Percentiles rank a stretch among this genome's conserved stretches.
phyloP scores from a whole-genome alignment of 2,888 invertebrate genomes.

The Galerucella calmariensis region DNA sequence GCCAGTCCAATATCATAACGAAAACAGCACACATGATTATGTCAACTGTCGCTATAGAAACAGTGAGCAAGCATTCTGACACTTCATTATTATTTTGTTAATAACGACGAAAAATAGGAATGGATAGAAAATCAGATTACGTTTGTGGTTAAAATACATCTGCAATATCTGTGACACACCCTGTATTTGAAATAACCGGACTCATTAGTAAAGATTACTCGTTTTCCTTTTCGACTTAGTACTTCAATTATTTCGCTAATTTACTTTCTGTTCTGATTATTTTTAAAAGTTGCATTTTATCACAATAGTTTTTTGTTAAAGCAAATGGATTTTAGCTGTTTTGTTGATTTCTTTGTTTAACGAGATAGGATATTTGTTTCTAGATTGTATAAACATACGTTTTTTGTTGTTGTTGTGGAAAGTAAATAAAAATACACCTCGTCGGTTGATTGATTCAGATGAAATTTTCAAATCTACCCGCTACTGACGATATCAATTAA shows the following conservation, averaged over 20 bases:
- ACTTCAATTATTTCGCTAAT: not conserved
- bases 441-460: not conserved
- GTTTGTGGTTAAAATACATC: too few species aligned
- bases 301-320: conserved; percentile 10
- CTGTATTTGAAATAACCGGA: too few species aligned
- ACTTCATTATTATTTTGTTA: too few species aligned
- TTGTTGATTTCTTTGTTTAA: conserved; percentile 3
- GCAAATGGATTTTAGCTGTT: conserved; percentile 9
- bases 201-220: not conserved
- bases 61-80: too few species aligned
- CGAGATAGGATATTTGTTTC: not conserved
- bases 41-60: too few species aligned
- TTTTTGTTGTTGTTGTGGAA: not conserved
- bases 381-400: conserved; percentile 8
- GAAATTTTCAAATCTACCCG: too few species aligned
- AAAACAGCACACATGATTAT: too few species aligned
- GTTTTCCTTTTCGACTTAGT: not conserved
- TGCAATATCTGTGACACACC: too few species aligned
- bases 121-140: too few species aligned
- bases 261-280: conserved; percentile 17
- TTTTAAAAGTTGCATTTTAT: not conserved
- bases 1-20: too few species aligned
- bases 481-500: too few species aligned
- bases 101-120: too few species aligned
- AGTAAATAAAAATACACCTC: not conserved